Conservation (phyloP, 1,140 invertebrate species). For the Macrostomum lignano region DNA sequence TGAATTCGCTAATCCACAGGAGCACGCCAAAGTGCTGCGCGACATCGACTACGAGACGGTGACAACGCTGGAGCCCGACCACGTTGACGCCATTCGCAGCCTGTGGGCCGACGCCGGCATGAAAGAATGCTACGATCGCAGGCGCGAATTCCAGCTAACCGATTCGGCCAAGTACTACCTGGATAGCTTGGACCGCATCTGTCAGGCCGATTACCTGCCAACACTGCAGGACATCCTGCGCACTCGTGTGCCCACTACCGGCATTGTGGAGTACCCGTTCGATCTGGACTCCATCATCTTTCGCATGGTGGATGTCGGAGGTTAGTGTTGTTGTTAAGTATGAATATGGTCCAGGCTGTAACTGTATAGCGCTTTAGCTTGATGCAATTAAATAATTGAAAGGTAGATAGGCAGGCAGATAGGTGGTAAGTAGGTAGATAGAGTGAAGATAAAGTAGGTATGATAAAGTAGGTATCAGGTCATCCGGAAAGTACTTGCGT, state of each 20-base stretch:
- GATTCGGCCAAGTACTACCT: constrained; percentile 99
- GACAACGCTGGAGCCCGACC: constrained; percentile 80
- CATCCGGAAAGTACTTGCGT: too few relatives aligned
- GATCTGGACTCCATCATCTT: constrained; percentile 86
- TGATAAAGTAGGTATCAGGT: too few relatives aligned
- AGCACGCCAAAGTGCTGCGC: constrained; percentile 75
- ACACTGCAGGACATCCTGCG: constrained; percentile 86
- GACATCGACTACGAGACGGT: constrained; percentile 93
- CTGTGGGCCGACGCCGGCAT: constrained; percentile 86
- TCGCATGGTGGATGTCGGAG: constrained; percentile 36
- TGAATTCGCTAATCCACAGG: constrained; percentile 34
- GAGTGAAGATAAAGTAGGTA: too few relatives aligned
- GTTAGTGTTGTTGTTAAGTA: too few relatives aligned
- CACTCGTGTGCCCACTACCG: constrained; percentile 75
- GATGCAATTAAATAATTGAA: too few relatives aligned
- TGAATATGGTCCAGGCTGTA: too few relatives aligned
- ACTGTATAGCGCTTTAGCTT: too few relatives aligned
- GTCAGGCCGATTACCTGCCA: constrained; percentile 63
- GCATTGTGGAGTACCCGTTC: constrained; percentile 88
- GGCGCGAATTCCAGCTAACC: constrained; percentile 94
- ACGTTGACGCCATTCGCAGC: constrained; percentile 79
- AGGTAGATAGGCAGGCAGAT: too few relatives aligned
- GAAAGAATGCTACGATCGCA: constrained; percentile 91
- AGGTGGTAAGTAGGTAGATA: too few relatives aligned
- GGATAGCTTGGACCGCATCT: constrained; percentile 75